Base-by-base conservation (phyloP, 2,113 vertebrate genomes). In the Zapornia atra region DNA sequence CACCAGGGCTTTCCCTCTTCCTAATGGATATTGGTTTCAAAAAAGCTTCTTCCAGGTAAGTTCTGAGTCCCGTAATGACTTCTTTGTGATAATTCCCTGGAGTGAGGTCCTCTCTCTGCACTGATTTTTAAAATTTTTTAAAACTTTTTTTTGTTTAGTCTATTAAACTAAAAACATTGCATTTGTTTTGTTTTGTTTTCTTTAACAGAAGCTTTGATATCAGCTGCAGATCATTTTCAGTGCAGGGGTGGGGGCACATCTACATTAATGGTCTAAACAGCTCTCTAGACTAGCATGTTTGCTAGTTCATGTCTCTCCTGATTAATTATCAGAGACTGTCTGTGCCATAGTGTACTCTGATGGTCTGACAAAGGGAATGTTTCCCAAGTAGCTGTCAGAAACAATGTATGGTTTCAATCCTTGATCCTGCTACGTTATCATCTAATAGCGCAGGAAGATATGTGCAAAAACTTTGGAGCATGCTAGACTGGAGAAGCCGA, bases 1-100 rank as follows among this genome's bases (percentile, higher is more conserved):
- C 98, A 98, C 98, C 98, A 98, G 98, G 98, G 98, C 97, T 98
- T 98, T 98, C 98, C 98, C 98, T 97, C 98, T 98, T 97, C 98
- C 98, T 98, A 98, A 98, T 98, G 98, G 91, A 98, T 97, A 98
- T 97, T 98, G 98, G 97, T 98, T 98, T 98, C 98, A 98, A 98
- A 97, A 96, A 97, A 98, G 90, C 96, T 98, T 93, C 97, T 98
- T 98, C 97, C 98, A 98, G 98, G 98, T 98, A 98, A 98, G 98
- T 98, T 98, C 96, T 63, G 94, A 97, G 96, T 97, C 97, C 97
- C 97, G 0, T 98, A 96, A 97, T 97, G 85, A 79, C 87, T 97
- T 95, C 92, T 82, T 97, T 94, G 90, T 97, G 97, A 50, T 98
- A 57, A 95, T 94, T 96, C 94, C 97, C 89, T 96, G 97, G 94